Percentiles rank a stretch among this genome's conserved stretches.
Evolutionary conservation across 1,140 invertebrate genomes (phyloP).

Genomic region (Mercenaria mercenaria): DNA sequence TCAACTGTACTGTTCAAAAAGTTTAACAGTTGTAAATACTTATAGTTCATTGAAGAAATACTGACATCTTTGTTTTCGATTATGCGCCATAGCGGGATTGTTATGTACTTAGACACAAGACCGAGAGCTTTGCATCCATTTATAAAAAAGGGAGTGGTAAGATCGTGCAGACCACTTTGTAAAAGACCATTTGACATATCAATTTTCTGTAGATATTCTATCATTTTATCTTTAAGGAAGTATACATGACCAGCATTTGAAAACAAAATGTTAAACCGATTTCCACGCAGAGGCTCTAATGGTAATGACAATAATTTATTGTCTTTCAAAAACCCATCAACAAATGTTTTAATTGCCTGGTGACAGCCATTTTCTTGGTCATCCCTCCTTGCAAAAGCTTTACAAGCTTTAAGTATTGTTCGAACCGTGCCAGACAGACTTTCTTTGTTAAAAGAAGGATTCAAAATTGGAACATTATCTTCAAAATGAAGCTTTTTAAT

Average conservation of each 20-base stretch:
- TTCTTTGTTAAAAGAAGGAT: not conserved
- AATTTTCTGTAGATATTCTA: not conserved
- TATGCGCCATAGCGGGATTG: conserved; percentile 64
- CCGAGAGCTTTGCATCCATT: conserved; percentile 67
- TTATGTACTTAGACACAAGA: conserved; percentile 63
- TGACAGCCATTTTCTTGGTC: conserved; percentile 52
- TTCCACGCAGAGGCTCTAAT: not conserved
- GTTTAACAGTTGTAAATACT: not conserved
- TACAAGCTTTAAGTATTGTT: not conserved
- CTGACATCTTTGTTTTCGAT: conserved; percentile 42
- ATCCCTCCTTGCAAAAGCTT: conserved; percentile 23
- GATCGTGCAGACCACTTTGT: conserved; percentile 40
- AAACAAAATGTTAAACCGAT: conserved; percentile 33
- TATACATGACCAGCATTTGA: conserved; percentile 22
- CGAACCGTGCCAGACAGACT: conserved; percentile 28
- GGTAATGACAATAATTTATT: not conserved
- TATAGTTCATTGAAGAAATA: conserved; percentile 31
- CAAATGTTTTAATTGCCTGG: conserved; percentile 4
- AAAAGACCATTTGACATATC: not conserved
- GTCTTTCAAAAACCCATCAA: not conserved
- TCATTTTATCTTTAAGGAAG: conserved; percentile 14
- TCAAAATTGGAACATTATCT: conserved; percentile 21
- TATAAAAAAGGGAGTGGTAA: conserved; percentile 56
- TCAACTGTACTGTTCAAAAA: not conserved
- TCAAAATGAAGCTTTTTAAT: conserved; percentile 45